Conservation (phyloP, 2,888 invertebrate species). For the Polyploca ridens region DNA sequence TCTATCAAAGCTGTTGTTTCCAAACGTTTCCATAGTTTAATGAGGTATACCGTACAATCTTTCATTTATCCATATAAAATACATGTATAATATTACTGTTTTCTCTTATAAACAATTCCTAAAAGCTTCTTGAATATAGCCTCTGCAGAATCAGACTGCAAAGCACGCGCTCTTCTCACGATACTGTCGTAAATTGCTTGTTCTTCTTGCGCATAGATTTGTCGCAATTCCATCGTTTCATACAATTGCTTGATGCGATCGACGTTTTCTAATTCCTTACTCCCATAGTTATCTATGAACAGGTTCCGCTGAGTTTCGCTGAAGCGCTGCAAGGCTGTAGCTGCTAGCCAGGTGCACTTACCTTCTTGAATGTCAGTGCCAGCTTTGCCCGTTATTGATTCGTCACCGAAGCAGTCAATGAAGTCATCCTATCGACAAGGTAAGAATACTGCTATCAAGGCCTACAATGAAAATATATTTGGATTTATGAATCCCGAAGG, state of each 20-base stretch:
- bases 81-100: conserved; percentile 35
- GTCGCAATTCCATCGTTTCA: conserved; percentile 87
- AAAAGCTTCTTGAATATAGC: conserved; percentile 90
- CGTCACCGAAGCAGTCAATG: conserved; percentile 93
- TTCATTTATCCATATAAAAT: neutral
- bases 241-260: conserved; percentile 65
- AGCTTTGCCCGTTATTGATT: conserved; percentile 46
- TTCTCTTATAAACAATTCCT: conserved; percentile 87
- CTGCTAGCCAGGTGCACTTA: conserved; percentile 96
- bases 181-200: conserved; percentile 89
- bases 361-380: conserved; percentile 86
- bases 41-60: neutral
- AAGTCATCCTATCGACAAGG: conserved; percentile 88
- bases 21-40: neutral
- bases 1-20: neutral
- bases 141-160: conserved; percentile 86
- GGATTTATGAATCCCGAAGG: no score
- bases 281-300: conserved; percentile 90
- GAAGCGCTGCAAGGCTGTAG: conserved; percentile 86
- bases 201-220: conserved; percentile 89
- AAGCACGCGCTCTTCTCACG: conserved; percentile 87
- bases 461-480: neutral
- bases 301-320: conserved; percentile 87
- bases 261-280: conserved; percentile 85
- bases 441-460: neutral